phyloP scores from a whole-genome alignment of 2,888 invertebrate genomes.

The Caenorhabditis zanzibari region DNA sequence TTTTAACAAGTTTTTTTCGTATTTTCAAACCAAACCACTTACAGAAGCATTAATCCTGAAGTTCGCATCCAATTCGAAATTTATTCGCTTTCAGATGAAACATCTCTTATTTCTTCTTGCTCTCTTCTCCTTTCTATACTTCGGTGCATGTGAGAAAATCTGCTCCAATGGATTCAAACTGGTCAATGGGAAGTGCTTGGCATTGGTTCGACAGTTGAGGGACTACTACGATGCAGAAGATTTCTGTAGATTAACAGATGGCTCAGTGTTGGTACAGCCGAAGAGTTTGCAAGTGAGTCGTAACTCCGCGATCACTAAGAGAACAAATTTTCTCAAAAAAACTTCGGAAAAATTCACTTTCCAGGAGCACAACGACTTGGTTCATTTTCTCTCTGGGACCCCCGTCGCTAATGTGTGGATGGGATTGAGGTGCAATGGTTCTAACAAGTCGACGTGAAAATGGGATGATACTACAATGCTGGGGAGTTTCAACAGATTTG shows the following conservation, averaged over 20 bases:
- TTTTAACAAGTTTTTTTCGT: too few species aligned
- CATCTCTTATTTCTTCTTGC: not conserved
- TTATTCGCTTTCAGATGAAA: not conserved
- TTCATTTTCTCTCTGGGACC: not conserved
- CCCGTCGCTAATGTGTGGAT: not conserved
- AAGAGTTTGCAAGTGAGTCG: not conserved
- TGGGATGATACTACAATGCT: not conserved
- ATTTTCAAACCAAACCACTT: too few species aligned
- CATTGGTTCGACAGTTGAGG: not conserved
- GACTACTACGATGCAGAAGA: not conserved
- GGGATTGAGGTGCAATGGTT: not conserved
- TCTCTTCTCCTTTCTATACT: not conserved
- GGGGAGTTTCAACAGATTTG: not conserved
- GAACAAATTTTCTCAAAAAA: too few species aligned
- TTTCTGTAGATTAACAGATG: not conserved
- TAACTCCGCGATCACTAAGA: too few species aligned
- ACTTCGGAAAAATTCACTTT: too few species aligned
- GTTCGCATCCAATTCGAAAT: too few species aligned
- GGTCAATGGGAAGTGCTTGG: not conserved
- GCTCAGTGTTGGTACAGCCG: not conserved
- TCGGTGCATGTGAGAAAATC: not conserved
- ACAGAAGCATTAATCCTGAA: too few species aligned
- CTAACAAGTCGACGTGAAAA: not conserved
- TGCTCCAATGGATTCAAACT: slow-evolving; percentile 1
- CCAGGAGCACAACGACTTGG: not conserved